phyloP scores from a whole-genome alignment of 2,113 vertebrate genomes.

The Aspidoscelis tigris region DNA sequence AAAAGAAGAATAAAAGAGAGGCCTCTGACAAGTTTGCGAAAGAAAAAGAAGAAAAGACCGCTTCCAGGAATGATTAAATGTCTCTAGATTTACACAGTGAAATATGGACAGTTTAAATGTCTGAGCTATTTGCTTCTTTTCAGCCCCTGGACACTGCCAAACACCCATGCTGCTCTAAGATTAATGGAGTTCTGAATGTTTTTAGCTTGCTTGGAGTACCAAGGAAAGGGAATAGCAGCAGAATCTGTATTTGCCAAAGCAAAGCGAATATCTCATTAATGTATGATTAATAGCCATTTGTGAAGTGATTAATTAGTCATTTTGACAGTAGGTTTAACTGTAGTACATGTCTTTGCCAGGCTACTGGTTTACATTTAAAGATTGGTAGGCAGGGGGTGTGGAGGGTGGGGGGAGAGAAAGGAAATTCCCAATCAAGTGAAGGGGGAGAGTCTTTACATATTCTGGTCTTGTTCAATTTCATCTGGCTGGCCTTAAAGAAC shows the following conservation, averaged over 20 bases:
- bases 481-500: slow-evolving; percentile 82
- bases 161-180: slow-evolving; percentile 71
- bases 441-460: slow-evolving; percentile 82
- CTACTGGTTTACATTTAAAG: slow-evolving; percentile 74
- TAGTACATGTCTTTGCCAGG: slow-evolving; percentile 69
- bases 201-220: slow-evolving; percentile 74
- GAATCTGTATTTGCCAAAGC: slow-evolving; percentile 75
- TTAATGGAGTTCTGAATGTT: slow-evolving; percentile 82
- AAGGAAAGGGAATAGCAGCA: slow-evolving; percentile 69
- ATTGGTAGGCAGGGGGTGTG: neutral
- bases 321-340: slow-evolving; percentile 82
- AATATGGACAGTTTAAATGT: slow-evolving; percentile 80
- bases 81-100: slow-evolving; percentile 75
- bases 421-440: slow-evolving; percentile 39
- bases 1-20: slow-evolving; percentile 23
- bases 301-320: slow-evolving; percentile 89
- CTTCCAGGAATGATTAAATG: slow-evolving; percentile 77
- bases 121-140: slow-evolving; percentile 79
- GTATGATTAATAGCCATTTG: slow-evolving; percentile 85
- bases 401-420: neutral
- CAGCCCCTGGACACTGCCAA: slow-evolving; percentile 72
- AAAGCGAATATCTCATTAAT: slow-evolving; percentile 87
- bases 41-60: slow-evolving; percentile 64
- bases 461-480: slow-evolving; percentile 87
- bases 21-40: slow-evolving; percentile 52